Conservation (phyloP, 2,888 invertebrate species). For the Antheraea yamamai region DNA sequence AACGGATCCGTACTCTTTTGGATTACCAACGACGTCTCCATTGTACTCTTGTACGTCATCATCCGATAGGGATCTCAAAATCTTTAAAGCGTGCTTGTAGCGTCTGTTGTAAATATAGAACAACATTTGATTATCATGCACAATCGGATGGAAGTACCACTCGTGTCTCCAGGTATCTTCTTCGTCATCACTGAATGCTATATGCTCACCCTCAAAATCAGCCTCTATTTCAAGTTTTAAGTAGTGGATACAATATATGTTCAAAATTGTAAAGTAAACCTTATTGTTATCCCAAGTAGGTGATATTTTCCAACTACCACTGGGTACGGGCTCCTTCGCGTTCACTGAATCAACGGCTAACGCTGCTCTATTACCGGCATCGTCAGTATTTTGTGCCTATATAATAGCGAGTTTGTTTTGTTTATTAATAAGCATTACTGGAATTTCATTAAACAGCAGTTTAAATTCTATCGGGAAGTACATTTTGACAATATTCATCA, state of each 20-base stretch:
- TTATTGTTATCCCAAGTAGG: constrained; percentile 6
- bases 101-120: constrained; percentile 16
- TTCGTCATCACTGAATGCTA: background rate
- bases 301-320: constrained; percentile 24
- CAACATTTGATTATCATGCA: background rate
- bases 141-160: constrained; percentile 15
- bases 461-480: constrained; percentile 18
- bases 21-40: background rate
- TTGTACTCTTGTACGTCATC: constrained; percentile 12
- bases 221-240: constrained; percentile 14
- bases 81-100: constrained; percentile 14
- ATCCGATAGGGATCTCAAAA: background rate
- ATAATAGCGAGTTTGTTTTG: constrained; percentile 10
- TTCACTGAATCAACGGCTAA: constrained; percentile 11
- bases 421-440: background rate
- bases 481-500: too few species aligned
- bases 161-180: constrained; percentile 14
- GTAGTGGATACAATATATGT: constrained; percentile 4
- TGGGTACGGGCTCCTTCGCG: constrained; percentile 9
- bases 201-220: constrained; percentile 11
- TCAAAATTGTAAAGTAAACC: constrained; percentile 17
- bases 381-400: background rate
- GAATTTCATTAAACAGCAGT: constrained; percentile 9
- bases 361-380: background rate
- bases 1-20: constrained; percentile 12